These are phyloP conservation scores for Heteromurus nitidus DNA, from an alignment of 2,888 invertebrate species.

Conservation along the genomic window DNA sequence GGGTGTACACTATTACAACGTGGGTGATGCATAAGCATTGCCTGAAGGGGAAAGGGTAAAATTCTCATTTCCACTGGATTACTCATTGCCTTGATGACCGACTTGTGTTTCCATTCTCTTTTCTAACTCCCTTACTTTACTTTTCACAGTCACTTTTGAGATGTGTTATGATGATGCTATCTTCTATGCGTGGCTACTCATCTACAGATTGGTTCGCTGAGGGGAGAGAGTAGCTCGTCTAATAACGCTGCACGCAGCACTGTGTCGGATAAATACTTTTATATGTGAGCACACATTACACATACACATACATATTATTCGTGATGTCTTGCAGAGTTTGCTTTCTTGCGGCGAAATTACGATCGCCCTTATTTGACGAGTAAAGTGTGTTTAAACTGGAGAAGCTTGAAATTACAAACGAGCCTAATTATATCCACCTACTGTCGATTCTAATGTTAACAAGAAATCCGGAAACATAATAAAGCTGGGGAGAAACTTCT, in stretches of 20 bases:
- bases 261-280: too few relatives aligned
- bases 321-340: constrained; percentile 28
- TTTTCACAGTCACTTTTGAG: neutral
- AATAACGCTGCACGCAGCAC: too few relatives aligned
- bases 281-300: neutral
- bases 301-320: neutral
- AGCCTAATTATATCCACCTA: constrained; percentile 40
- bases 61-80: constrained; percentile 63
- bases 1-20: constrained; percentile 42
- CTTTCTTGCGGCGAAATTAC: constrained; percentile 45
- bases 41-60: constrained; percentile 59
- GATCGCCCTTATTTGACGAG: constrained; percentile 38
- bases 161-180: constrained; percentile 9
- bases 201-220: neutral
- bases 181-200: neutral
- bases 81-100: constrained; percentile 55
- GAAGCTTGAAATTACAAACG: constrained; percentile 44
- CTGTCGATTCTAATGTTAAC: constrained; percentile 20
- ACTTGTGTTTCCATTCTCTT: constrained; percentile 47
- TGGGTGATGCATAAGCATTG: constrained; percentile 48
- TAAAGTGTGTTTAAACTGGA: constrained; percentile 9
- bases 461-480: constrained; percentile 51
- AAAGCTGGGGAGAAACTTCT: constrained; percentile 20
- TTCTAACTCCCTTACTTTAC: neutral
- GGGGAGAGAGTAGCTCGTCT: too few relatives aligned